Conservation (phyloP, 2,797 vertebrate genomes). For the Lacerta agilis region DNA sequence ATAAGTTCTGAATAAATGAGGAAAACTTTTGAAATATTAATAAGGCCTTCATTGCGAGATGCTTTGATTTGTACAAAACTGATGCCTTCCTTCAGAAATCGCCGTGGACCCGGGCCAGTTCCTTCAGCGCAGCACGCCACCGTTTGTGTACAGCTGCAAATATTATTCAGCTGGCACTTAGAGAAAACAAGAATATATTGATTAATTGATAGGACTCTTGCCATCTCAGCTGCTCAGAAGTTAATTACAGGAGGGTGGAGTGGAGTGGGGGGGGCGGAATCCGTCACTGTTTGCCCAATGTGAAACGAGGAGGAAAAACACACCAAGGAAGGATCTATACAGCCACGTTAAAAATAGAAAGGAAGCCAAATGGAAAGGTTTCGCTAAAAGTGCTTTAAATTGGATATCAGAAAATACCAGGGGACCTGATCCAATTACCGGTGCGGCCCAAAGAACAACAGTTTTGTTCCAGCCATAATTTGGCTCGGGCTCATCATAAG, state of each 20-base stretch:
- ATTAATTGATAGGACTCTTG: not conserved
- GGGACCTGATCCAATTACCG: not conserved
- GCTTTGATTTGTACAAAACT: constrained; percentile 55
- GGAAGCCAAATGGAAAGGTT: not conserved
- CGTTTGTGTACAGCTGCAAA: constrained; percentile 9
- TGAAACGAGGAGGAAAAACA: not conserved
- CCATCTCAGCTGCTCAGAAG: not conserved
- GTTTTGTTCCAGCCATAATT: not conserved
- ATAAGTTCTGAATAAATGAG: constrained; percentile 50
- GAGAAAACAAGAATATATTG: constrained; percentile 20
- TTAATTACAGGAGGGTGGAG: constrained; percentile 4
- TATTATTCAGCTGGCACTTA: constrained; percentile 7
- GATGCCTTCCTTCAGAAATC: constrained; percentile 23
- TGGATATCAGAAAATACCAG: not conserved
- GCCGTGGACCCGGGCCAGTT: not conserved
- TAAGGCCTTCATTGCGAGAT: constrained; percentile 20
- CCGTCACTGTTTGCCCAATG: not conserved
- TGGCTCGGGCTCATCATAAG: not conserved
- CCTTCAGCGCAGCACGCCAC: not conserved
- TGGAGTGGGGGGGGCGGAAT: not conserved
- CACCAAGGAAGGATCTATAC: not conserved
- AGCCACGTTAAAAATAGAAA: not conserved
- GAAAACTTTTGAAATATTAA: constrained; percentile 60
- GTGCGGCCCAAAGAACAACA: not conserved
- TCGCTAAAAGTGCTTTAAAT: not conserved